phyloP scores from a whole-genome alignment of 2,888 invertebrate genomes.

The Ophion ellenae region DNA sequence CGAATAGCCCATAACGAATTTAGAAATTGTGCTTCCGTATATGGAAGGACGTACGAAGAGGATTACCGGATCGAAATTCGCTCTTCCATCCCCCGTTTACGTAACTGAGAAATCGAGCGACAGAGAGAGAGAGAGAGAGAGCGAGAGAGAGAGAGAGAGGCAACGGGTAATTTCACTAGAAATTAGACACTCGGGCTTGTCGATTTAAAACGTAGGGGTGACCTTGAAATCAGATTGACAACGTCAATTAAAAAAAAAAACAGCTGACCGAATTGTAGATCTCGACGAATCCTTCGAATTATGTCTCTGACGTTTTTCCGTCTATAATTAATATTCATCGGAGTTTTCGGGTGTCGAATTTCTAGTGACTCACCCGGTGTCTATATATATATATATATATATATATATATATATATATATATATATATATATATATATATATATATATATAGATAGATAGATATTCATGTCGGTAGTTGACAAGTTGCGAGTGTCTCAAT shows the following conservation, averaged over 20 bases:
- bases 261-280: background rate
- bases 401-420: too few relatives aligned
- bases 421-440: constrained; percentile 41
- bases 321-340: background rate
- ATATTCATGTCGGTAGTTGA: constrained; percentile 11
- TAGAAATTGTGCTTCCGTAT: background rate
- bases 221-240: background rate
- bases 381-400: constrained; percentile 43
- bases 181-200: constrained; percentile 36
- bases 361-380: background rate
- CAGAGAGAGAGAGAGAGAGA: background rate
- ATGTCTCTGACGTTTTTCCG: background rate
- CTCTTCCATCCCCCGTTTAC: background rate
- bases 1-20: background rate
- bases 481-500: constrained; percentile 44
- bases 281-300: background rate
- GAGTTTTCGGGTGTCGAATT: background rate
- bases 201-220: background rate
- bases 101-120: constrained; percentile 5
- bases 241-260: background rate
- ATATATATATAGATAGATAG: constrained; percentile 47
- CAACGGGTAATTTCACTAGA: background rate
- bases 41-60: background rate
- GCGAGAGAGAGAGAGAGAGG: background rate
- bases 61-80: background rate